These are phyloP conservation scores for Neolamprologus toae DNA, from an alignment of 2,113 vertebrate genomes.

Conservation along the genomic window DNA sequence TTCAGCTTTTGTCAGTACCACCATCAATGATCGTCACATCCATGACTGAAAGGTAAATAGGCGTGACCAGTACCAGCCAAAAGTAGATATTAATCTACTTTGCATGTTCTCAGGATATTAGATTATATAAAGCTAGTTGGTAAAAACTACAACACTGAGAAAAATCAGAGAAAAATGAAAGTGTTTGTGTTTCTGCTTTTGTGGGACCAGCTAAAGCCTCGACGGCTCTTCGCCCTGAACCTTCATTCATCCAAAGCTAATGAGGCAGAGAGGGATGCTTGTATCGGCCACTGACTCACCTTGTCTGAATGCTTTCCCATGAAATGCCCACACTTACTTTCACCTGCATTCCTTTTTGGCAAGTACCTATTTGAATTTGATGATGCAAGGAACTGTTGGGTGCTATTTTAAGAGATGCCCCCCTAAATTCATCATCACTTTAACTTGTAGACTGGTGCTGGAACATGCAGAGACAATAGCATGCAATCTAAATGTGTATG, in stretches of 20 bases:
- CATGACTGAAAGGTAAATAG: not conserved
- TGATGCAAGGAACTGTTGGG: not conserved
- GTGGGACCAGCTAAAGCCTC: not conserved
- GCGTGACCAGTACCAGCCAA: not conserved
- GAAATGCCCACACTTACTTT: not conserved
- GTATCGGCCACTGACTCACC: not conserved
- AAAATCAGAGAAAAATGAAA: not conserved
- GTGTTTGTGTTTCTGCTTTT: not conserved
- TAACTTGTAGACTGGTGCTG: not conserved
- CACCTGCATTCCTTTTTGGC: conserved; percentile 3
- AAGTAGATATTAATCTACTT: not conserved
- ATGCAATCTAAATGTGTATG: not conserved
- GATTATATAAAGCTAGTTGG: not conserved
- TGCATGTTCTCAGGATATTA: not conserved
- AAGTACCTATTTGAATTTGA: conserved; percentile 15
- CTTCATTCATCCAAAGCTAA: conserved; percentile 16
- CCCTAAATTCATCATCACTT: not conserved
- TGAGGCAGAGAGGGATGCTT: not conserved
- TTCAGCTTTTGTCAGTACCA: not conserved
- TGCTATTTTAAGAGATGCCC: not conserved
- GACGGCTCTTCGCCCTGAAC: not conserved
- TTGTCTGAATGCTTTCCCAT: not conserved
- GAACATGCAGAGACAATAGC: not conserved
- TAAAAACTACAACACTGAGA: not conserved
- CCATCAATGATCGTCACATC: not conserved